A percentile compares a stretch with the other conserved stretches of the same genome.
These are phyloP conservation scores for Fratercula arctica DNA, from an alignment of 2,797 vertebrate genomes.

Conservation along the genomic window DNA sequence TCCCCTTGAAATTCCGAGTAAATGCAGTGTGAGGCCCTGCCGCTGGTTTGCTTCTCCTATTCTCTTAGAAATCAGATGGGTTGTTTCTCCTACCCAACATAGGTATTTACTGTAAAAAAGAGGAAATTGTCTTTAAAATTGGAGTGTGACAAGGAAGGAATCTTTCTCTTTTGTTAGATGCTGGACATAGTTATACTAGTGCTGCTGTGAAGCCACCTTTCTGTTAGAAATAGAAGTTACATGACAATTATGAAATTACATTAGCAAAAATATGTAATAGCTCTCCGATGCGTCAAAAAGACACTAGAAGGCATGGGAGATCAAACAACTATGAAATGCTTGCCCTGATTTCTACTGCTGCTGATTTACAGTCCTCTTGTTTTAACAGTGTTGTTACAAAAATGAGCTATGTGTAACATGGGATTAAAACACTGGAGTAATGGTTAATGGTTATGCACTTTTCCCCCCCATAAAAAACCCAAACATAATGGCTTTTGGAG, in stretches of 20 bases:
- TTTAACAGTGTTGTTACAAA: not conserved
- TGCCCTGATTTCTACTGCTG: not conserved
- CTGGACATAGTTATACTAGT: not conserved
- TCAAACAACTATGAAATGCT: not conserved
- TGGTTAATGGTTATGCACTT: not conserved
- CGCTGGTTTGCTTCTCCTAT: not conserved
- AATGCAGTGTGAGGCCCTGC: not conserved
- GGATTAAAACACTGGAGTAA: not conserved
- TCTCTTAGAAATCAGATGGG: not conserved
- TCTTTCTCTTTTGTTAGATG: not conserved
- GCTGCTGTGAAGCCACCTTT: not conserved
- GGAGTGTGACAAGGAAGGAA: not conserved
- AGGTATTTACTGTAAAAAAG: not conserved
- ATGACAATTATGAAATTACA: not conserved
- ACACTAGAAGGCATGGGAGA: not conserved
- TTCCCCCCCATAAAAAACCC: not conserved
- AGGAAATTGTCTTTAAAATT: not conserved
- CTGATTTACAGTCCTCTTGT: not conserved
- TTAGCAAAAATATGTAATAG: not conserved
- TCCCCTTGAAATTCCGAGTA: not conserved
- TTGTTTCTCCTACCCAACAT: not conserved
- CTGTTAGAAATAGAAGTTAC: not conserved
- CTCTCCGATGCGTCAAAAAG: not conserved
- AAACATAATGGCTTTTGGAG: not conserved
- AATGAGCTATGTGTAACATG: rapidly evolving